Conservation (phyloP, 2,888 invertebrate genomes). For the Barypeithes pellucidus region DNA sequence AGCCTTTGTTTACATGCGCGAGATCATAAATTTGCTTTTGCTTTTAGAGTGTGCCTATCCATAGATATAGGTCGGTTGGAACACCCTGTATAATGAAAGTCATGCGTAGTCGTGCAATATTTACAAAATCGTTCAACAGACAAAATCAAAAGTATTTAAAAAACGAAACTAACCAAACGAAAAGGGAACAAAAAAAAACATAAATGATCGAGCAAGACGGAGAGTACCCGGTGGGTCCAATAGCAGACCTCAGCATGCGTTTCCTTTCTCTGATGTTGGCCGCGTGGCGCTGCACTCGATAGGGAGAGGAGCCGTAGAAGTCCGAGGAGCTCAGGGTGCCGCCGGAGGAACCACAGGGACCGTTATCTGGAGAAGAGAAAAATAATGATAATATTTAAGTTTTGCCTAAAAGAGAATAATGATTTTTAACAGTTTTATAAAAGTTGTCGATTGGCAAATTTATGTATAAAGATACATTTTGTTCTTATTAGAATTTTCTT, state of each 20-base stretch:
- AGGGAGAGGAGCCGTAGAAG: conserved; percentile 83
- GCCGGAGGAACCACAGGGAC: conserved; percentile 61
- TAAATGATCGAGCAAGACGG: conserved; percentile 62
- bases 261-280: conserved; percentile 97
- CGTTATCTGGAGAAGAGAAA: conserved; percentile 59
- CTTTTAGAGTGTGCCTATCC: too few relatives aligned
- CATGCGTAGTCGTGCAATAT: too few relatives aligned
- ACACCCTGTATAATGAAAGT: too few relatives aligned
- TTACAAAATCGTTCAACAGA: too few relatives aligned
- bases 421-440: too few relatives aligned
- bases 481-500: too few relatives aligned
- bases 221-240: conserved; percentile 83
- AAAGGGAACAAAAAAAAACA: conserved; percentile 55
- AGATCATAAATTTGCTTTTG: too few relatives aligned
- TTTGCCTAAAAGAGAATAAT: too few relatives aligned
- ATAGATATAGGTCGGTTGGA: too few relatives aligned
- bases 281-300: conserved; percentile 92
- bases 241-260: conserved; percentile 97
- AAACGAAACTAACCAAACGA: conserved; percentile 52
- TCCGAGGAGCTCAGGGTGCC: conserved; percentile 70
- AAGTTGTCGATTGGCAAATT: too few relatives aligned
- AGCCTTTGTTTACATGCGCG: too few relatives aligned
- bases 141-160: conserved; percentile 43
- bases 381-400: neutral
- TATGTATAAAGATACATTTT: too few relatives aligned